Percentiles rank a stretch among this genome's conserved stretches.
Evolutionary conservation across 1,140 invertebrate genomes (phyloP).

Genomic region (Diorhabda carinulata): DNA sequence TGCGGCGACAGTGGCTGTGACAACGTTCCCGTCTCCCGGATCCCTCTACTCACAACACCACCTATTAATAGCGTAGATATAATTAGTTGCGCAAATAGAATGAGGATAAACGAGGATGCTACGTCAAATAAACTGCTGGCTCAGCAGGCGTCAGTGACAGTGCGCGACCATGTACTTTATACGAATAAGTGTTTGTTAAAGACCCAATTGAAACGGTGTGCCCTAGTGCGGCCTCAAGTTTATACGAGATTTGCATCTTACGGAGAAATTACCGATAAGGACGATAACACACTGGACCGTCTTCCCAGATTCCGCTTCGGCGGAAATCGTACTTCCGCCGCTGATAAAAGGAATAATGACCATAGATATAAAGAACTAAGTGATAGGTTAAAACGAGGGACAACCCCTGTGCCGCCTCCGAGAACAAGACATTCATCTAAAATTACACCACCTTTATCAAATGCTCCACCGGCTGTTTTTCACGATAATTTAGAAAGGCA

Average conservation of each 20-base stretch:
- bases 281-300: conserved; percentile 63
- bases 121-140: conserved; percentile 48
- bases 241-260: conserved; percentile 36
- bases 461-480: not conserved
- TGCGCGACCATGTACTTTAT: conserved; percentile 38
- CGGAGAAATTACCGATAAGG: conserved; percentile 27
- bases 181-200: conserved; percentile 36
- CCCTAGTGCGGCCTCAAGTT: conserved; percentile 32
- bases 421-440: conserved; percentile 41
- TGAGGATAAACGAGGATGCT: conserved; percentile 50
- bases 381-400: conserved; percentile 61
- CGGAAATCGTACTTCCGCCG: conserved; percentile 54
- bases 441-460: conserved; percentile 36
- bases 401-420: conserved; percentile 49
- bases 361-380: conserved; percentile 72
- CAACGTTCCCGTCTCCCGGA: conserved; percentile 33
- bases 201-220: conserved; percentile 36
- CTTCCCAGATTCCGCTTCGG: conserved; percentile 72
- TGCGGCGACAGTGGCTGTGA: conserved; percentile 33
- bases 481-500: not conserved
- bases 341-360: conserved; percentile 56
- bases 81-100: conserved; percentile 48
- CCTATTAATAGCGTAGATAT: conserved; percentile 49
- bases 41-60: conserved; percentile 38
- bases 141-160: conserved; percentile 31